A percentile compares a stretch with the other conserved stretches of the same genome.
Evolutionary conservation across 2,797 vertebrate genomes (phyloP).

Genomic region (Pangasius sanitwongsei): DNA sequence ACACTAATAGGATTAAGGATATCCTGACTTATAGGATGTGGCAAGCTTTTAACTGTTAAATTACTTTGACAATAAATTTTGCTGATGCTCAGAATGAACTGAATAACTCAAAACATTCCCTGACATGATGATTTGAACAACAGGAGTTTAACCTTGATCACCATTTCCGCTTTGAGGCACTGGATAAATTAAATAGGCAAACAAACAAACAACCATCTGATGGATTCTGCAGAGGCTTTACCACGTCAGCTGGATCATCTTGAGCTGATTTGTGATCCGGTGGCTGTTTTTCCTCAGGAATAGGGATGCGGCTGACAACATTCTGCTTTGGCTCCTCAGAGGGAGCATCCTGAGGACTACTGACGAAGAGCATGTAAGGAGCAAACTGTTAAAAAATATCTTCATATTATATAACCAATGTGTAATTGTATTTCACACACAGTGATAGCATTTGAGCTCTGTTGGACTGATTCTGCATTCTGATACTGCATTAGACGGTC

Average conservation of each 20-base stretch:
- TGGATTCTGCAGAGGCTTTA: constrained; percentile 43
- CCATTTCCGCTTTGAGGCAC: background rate
- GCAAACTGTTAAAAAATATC: background rate
- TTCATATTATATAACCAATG: background rate
- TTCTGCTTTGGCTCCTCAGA: constrained; percentile 31
- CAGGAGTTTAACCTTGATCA: constrained; percentile 18
- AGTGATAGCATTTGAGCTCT: background rate
- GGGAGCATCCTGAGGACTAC: constrained; percentile 41
- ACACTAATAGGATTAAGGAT: background rate
- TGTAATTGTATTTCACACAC: background rate
- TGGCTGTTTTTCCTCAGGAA: constrained; percentile 34
- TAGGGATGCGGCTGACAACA: background rate
- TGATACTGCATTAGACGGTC: background rate
- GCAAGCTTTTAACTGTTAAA: background rate
- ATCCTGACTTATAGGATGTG: background rate
- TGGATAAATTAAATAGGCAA: background rate
- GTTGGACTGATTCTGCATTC: background rate
- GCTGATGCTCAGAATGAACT: background rate
- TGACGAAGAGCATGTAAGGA: background rate
- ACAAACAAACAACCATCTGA: constrained; percentile 33
- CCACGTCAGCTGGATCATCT: constrained; percentile 35
- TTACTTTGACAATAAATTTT: background rate
- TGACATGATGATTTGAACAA: constrained; percentile 9
- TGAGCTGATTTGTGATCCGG: constrained; percentile 36
- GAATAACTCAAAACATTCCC: background rate